Conservation (phyloP, 2,888 invertebrate species). For the Buathra laborator region DNA sequence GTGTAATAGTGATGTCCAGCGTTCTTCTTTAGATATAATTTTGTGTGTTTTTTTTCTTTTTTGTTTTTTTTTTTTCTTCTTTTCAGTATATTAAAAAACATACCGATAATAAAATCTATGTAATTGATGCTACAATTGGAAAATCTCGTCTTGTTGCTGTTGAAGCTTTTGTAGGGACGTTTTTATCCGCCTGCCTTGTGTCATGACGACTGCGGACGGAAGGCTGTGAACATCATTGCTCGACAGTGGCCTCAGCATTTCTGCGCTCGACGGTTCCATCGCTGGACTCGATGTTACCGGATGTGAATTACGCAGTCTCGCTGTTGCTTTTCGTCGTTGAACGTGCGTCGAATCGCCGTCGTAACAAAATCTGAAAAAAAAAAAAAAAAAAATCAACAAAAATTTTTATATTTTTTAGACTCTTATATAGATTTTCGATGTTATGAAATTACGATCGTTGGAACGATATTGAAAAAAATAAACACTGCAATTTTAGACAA, state of each 20-base stretch:
- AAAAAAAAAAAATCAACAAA: no score
- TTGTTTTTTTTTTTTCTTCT: conserved; percentile 5
- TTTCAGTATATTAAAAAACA: conserved; percentile 17
- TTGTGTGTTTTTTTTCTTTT: conserved; percentile 16
- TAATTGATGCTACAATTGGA: conserved; percentile 92
- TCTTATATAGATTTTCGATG: no score
- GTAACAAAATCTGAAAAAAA: conserved; percentile 86
- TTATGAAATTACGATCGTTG: no score
- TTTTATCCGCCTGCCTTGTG: conserved; percentile 92
- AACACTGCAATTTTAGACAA: no score
- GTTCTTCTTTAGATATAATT: conserved; percentile 20
- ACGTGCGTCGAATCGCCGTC: conserved; percentile 87
- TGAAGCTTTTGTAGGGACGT: conserved; percentile 93
- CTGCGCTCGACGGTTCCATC: conserved; percentile 71
- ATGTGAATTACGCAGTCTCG: conserved; percentile 87
- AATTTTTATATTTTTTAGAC: no score
- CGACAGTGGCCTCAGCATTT: conserved; percentile 85
- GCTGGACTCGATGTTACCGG: conserved; percentile 83
- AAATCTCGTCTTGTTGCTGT: conserved; percentile 95
- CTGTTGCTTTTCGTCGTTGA: conserved; percentile 86
- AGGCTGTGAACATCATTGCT: conserved; percentile 86
- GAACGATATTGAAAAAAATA: no score
- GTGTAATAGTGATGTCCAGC: conserved; percentile 55
- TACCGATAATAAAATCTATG: conserved; percentile 36
- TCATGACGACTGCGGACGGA: conserved; percentile 89